Evolutionary conservation across 2,113 vertebrate species (phyloP).

Genomic region (Piprites chloris): DNA sequence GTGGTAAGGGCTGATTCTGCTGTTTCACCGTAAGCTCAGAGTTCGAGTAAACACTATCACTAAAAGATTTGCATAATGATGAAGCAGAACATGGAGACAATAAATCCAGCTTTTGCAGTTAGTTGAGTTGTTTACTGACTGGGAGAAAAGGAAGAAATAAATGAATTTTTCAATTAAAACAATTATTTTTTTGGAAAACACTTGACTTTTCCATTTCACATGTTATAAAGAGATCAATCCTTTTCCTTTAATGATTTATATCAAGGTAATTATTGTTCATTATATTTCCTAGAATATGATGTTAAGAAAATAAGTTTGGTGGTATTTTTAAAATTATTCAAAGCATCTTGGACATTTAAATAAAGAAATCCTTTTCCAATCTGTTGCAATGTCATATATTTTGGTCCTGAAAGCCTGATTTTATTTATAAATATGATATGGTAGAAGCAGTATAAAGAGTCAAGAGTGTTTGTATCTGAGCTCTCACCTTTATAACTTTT

Average conservation of each 20-base stretch:
- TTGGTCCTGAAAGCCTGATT: neutral
- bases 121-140: neutral
- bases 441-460: neutral
- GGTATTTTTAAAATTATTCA: neutral
- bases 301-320: neutral
- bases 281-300: neutral
- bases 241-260: neutral
- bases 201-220: neutral
- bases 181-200: neutral
- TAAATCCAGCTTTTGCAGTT: neutral
- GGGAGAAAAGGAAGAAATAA: neutral
- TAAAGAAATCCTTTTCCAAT: neutral
- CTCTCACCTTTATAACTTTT: neutral
- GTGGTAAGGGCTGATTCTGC: neutral
- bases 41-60: neutral
- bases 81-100: neutral
- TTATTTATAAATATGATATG: neutral
- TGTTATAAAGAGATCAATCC: neutral
- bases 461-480: neutral
- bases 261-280: neutral
- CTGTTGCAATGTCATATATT: neutral
- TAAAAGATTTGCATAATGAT: neutral
- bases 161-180: neutral
- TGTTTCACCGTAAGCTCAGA: neutral
- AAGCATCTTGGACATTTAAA: neutral